Conservation (phyloP, 2,888 invertebrate species). For the Heliothis peltigera region DNA sequence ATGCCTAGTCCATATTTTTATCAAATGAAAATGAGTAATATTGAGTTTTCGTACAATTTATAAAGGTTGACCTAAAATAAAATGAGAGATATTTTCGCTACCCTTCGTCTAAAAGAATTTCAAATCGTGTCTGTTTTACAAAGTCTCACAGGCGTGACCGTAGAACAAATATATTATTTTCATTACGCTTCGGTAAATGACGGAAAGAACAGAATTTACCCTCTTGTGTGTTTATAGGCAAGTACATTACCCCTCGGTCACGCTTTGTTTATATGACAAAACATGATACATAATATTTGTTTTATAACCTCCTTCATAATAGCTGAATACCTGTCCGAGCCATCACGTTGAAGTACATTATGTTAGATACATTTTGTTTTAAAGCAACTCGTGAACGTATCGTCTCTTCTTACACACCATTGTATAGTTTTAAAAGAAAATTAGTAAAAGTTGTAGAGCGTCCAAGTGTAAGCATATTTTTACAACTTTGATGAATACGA, state of each 20-base stretch:
- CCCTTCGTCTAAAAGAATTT: background rate
- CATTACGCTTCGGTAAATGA: background rate
- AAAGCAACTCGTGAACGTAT: background rate
- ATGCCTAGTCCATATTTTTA: background rate
- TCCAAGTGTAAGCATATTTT: too few species aligned
- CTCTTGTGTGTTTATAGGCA: background rate
- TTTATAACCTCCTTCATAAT: slow-evolving; percentile 1
- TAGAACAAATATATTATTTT: slow-evolving; percentile 10
- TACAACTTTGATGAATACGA: too few species aligned
- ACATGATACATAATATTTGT: slow-evolving; percentile 4
- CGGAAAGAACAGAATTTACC: background rate
- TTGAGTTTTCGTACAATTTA: background rate
- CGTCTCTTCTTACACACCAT: too few species aligned
- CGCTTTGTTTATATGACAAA: background rate
- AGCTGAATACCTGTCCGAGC: background rate
- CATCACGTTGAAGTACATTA: background rate
- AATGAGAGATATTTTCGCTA: background rate
- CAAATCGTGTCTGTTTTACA: slow-evolving; percentile 1
- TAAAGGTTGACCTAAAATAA: background rate
- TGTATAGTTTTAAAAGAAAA: background rate
- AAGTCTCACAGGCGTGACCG: background rate
- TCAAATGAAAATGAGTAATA: background rate
- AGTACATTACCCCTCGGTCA: background rate
- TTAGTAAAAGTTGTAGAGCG: background rate
- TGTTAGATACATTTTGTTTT: background rate